Base-by-base conservation (phyloP, 2,113 vertebrate genomes). In the Rhynchomys soricoides region DNA sequence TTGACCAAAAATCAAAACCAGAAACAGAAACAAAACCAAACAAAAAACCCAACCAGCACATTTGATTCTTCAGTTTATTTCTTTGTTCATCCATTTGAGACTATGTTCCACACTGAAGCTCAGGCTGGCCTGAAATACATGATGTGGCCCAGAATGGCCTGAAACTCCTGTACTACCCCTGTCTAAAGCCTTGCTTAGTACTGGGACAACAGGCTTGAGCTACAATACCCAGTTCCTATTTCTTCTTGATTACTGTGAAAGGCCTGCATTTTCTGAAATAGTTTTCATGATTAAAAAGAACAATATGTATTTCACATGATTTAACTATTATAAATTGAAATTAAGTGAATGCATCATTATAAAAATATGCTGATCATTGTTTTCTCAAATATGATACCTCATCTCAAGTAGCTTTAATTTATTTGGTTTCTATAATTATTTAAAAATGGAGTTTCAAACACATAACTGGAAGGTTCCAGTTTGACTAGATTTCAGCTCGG, bases 361-460 rank as follows among this genome's bases (percentile, higher is more conserved):
- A 92, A 66, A 55, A 64, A 68, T 90, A 81, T 13, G 34, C 6
- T 93, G 62, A 89, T 87, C 78, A 86, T 86, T 93, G 26, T 78
- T 88, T 95, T 89, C 64, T 90, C 45, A 92, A 90, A 31, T 83
- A 74, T 22, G 19, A 7, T 3, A 91, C 15, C 43, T 75, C 91
- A 71, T 55, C 70, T 79, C 79, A 90, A 87, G 17, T 31, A 95
- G 40, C 77, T 52, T 95, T 82, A 71, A 87, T 9, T 21, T 92
- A 81, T 92, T 87, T 94, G 40, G 40, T 66, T 83, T 68, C 7
- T 75, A 82, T 81, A 34, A 88, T 75, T 83, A 87, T 85, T 86
- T 78, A 57, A 95, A 94, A 97, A 45, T 48, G n/a, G 92, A 90
- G 34, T 95, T 96, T 78, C 5, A 82, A 68, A 68, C 57, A 57